Conservation (phyloP, 2,888 invertebrate species). For the Morpho helenor region DNA sequence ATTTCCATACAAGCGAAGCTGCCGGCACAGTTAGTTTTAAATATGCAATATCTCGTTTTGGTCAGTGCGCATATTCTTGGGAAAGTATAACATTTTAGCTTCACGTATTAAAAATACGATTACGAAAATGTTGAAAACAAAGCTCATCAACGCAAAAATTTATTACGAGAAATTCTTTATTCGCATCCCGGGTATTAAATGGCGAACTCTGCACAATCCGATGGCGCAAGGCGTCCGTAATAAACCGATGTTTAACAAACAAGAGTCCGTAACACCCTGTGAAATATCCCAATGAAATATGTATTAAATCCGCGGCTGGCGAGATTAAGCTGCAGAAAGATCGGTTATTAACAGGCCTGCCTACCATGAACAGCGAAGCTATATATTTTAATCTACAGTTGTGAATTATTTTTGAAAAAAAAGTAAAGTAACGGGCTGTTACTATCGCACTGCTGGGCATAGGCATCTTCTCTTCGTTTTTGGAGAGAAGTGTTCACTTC, state of each 20-base stretch:
- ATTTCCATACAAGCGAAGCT: too few species aligned
- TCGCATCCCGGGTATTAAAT: slow-evolving; percentile 17
- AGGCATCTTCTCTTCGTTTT: too few species aligned
- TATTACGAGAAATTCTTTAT: slow-evolving; percentile 12
- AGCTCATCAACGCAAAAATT: slow-evolving; percentile 14
- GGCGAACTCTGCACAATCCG: slow-evolving; percentile 16
- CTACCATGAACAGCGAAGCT: slow-evolving; percentile 24
- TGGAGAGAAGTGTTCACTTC: too few species aligned
- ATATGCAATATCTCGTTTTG: too few species aligned
- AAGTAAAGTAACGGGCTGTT: too few species aligned
- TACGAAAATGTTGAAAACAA: slow-evolving; percentile 6
- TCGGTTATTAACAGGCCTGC: slow-evolving; percentile 53
- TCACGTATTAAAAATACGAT: too few species aligned
- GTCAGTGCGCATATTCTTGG: too few species aligned
- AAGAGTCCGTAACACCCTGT: slow-evolving; percentile 55
- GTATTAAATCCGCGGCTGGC: slow-evolving; percentile 68
- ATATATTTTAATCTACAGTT: not conserved
- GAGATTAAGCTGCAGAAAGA: slow-evolving; percentile 59
- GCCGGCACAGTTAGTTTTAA: too few species aligned
- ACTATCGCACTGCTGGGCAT: too few species aligned
- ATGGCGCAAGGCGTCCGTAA: slow-evolving; percentile 35
- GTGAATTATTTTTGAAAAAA: too few species aligned
- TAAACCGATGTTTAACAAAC: slow-evolving; percentile 67
- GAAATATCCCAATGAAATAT: slow-evolving; percentile 75
- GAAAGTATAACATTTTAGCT: too few species aligned